A percentile compares a stretch with the other conserved stretches of the same genome.
Evolutionary conservation across 2,797 vertebrate genomes (phyloP).

Genomic region (Onychomys arenicola): DNA sequence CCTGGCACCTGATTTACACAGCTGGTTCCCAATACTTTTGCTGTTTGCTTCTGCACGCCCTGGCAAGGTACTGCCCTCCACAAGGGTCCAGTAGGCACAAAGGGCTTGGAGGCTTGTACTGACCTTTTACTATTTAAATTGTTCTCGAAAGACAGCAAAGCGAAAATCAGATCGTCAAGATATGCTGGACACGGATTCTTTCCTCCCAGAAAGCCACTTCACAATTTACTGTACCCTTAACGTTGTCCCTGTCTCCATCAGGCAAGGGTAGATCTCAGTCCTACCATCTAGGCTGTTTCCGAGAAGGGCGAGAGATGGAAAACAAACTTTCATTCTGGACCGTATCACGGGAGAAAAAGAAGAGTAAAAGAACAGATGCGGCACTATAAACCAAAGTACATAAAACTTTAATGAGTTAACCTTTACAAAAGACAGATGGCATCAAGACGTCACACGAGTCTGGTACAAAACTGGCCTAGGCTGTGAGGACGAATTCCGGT

Average conservation of each 20-base stretch:
- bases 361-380: slow-evolving; percentile 71
- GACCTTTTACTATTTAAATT: background rate
- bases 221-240: background rate
- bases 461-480: slow-evolving; percentile 92
- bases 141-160: background rate
- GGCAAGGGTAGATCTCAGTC: accelerated
- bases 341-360: slow-evolving; percentile 26
- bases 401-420: slow-evolving; percentile 99
- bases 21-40: background rate
- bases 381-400: slow-evolving; percentile 90
- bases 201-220: background rate
- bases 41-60: background rate
- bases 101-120: background rate
- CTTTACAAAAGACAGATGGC: slow-evolving; percentile 96
- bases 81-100: too few species aligned
- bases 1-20: too few species aligned
- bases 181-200: accelerated
- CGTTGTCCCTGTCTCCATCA: background rate
- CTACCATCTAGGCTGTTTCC: background rate
- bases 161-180: background rate
- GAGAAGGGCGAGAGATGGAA: background rate
- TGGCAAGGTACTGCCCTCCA: too few species aligned
- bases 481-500: slow-evolving; percentile 85
- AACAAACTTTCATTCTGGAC: background rate
- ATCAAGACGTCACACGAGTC: slow-evolving; percentile 92